A percentile compares a stretch with the other conserved stretches of the same genome.
Conservation (phyloP, 2,797 vertebrate genomes). For the Alca torda region DNA sequence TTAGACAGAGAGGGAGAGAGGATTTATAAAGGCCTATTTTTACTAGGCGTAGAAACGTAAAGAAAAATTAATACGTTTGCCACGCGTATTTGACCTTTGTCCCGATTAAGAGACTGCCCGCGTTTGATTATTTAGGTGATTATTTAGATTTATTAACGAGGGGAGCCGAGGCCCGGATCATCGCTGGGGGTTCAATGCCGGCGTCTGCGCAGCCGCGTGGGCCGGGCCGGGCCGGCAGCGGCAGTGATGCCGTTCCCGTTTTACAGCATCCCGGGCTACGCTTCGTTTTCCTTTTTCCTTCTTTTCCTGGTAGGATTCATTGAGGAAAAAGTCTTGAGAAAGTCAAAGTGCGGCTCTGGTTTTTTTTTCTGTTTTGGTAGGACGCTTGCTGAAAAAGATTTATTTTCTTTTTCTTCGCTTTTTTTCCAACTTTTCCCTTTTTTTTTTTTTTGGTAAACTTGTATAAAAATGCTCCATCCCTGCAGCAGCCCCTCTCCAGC, state of each 20-base stretch:
- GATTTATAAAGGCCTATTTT: background rate
- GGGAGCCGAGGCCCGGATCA: rapidly evolving
- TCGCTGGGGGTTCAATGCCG: background rate
- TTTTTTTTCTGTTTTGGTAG: background rate
- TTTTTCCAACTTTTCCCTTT: background rate
- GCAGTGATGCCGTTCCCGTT: background rate
- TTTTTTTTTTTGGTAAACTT: background rate
- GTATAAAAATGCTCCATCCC: background rate
- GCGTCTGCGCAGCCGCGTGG: rapidly evolving
- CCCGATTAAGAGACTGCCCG: background rate
- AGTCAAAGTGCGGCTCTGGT: rapidly evolving
- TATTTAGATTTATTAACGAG: too few species aligned
- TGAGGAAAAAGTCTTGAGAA: background rate
- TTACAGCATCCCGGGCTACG: too few species aligned
- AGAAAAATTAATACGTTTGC: background rate
- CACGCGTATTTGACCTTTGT: rapidly evolving
- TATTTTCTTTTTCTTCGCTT: background rate
- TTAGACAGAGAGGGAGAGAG: background rate
- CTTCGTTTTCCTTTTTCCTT: background rate
- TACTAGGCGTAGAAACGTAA: background rate
- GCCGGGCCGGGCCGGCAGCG: background rate
- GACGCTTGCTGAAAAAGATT: background rate
- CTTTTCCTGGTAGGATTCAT: background rate
- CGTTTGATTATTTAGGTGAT: background rate
- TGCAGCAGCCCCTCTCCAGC: background rate